Percentiles rank a stretch among this genome's conserved stretches.
phyloP scores from a whole-genome alignment of 2,888 invertebrate genomes.

The Eulithis testata region DNA sequence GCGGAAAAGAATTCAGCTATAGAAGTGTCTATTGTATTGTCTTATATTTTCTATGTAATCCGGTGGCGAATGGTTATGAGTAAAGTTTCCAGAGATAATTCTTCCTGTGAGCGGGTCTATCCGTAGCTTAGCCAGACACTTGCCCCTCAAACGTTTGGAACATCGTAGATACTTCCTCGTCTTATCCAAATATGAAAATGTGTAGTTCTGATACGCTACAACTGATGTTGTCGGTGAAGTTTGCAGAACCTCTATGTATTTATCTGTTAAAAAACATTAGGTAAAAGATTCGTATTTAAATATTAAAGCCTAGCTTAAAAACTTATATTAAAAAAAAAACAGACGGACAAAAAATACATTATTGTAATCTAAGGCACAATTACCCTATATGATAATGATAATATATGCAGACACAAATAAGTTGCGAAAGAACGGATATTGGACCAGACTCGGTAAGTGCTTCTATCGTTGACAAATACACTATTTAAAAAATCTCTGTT shows the following conservation, averaged over 20 bases:
- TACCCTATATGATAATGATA: no score
- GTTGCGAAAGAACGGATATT: no score
- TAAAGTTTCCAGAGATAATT: constrained; percentile 24
- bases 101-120: constrained; percentile 33
- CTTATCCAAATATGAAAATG: constrained; percentile 45
- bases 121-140: constrained; percentile 46
- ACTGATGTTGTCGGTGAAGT: constrained; percentile 25
- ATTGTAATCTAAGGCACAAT: no score
- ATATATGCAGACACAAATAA: no score
- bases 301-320: no score
- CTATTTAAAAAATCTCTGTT: no score
- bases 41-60: constrained; percentile 4
- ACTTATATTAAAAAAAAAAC: neutral
- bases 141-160: constrained; percentile 46
- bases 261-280: constrained; percentile 17
- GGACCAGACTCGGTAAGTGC: no score
- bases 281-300: neutral
- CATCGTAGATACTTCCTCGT: constrained; percentile 48
- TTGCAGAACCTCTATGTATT: constrained; percentile 20
- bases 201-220: constrained; percentile 35
- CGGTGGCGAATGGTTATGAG: constrained; percentile 46
- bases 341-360: neutral
- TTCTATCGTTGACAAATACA: no score
- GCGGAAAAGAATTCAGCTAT: no score
- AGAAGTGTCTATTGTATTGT: neutral